Evolutionary conservation across 2,797 vertebrate species (phyloP).

Genomic region (Clarias fuscus): DNA sequence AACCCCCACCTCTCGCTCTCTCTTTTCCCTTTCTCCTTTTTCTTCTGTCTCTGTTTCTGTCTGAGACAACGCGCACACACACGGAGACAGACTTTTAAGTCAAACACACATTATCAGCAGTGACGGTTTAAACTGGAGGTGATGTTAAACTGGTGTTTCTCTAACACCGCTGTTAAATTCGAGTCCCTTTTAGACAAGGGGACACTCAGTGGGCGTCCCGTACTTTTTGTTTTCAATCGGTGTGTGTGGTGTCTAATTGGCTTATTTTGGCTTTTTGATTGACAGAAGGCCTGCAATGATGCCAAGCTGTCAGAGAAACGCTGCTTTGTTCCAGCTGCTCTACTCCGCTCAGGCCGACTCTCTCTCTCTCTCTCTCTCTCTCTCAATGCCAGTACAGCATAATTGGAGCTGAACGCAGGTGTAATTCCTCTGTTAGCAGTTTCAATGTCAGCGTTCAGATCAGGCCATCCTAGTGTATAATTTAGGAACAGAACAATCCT

Average conservation of each 20-base stretch:
- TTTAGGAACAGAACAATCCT: neutral
- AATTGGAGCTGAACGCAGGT: slow-evolving; percentile 32
- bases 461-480: neutral
- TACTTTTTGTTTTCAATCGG: neutral
- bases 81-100: neutral
- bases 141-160: neutral
- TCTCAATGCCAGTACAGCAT: slow-evolving; percentile 25
- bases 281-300: slow-evolving; percentile 30
- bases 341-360: neutral
- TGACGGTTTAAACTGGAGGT: neutral
- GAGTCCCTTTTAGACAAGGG: neutral
- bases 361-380: neutral
- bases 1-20: slow-evolving; percentile 1
- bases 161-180: neutral
- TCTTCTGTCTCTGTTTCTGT: slow-evolving; percentile 13
- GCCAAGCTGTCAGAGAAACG: slow-evolving; percentile 24
- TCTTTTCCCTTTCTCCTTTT: neutral
- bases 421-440: slow-evolving; percentile 7
- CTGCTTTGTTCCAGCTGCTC: slow-evolving; percentile 16
- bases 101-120: neutral
- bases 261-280: slow-evolving; percentile 28
- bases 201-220: neutral
- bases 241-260: slow-evolving; percentile 26
- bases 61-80: neutral
- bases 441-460: slow-evolving; percentile 15